Percentiles rank a stretch among this genome's conserved stretches.
phyloP scores from a whole-genome alignment of 35 echinoderm and acorn worm genomes.

The Strongylocentrotus purpuratus region DNA sequence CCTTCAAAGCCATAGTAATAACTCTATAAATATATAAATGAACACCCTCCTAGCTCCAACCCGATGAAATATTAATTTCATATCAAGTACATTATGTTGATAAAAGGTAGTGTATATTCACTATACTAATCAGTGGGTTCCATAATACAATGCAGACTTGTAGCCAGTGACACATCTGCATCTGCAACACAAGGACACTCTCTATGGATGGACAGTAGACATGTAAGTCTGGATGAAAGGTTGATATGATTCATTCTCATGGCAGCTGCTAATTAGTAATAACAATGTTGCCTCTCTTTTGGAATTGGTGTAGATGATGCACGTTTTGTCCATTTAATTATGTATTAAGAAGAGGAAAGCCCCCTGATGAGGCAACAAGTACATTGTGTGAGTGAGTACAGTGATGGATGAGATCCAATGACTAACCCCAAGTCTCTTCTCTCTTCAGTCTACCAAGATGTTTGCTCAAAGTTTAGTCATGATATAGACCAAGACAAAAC shows the following conservation, averaged over 20 bases:
- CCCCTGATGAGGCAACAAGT: neutral
- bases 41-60: too few species aligned
- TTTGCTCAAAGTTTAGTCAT: conserved; percentile 6
- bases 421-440: neutral
- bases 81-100: too few species aligned
- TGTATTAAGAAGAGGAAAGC: neutral
- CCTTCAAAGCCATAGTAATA: too few species aligned
- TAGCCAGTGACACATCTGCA: neutral
- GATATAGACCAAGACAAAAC: neutral
- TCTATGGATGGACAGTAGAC: neutral
- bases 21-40: too few species aligned
- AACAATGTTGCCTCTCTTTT: neutral
- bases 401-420: neutral
- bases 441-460: neutral
- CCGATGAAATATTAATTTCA: too few species aligned
- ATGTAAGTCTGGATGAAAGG: neutral
- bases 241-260: neutral
- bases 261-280: neutral
- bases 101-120: too few species aligned
- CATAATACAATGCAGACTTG: neutral
- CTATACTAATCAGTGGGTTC: too few species aligned
- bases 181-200: neutral
- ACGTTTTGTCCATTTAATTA: neutral
- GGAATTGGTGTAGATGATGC: neutral
- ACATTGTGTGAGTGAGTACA: neutral